A percentile compares a stretch with the other conserved stretches of the same genome.
Conservation (phyloP, 1,140 invertebrate species). For the Heliconius hewitsoni region DNA sequence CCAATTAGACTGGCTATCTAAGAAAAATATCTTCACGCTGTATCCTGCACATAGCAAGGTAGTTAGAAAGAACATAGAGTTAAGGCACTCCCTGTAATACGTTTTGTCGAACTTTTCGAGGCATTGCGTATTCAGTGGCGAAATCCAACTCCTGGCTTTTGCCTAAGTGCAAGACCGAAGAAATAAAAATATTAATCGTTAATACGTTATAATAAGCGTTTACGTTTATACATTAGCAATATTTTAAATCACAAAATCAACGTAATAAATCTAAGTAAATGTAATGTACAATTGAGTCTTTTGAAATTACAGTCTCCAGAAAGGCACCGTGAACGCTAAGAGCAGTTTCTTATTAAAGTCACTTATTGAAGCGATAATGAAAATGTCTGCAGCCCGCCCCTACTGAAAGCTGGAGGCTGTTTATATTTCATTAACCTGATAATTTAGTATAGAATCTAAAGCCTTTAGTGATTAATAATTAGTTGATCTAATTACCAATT, state of each 20-base stretch:
- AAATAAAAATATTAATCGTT: no score
- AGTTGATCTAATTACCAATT: neutral
- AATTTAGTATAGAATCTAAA: slow-evolving; percentile 14
- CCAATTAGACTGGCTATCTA: no score
- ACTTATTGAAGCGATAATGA: slow-evolving; percentile 33
- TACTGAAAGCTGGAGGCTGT: slow-evolving; percentile 25
- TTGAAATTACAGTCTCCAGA: slow-evolving; percentile 11
- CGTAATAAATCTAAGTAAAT: neutral
- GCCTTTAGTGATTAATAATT: slow-evolving; percentile 21
- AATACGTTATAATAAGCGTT: no score
- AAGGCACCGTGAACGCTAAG: slow-evolving; percentile 18
- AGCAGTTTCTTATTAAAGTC: slow-evolving; percentile 35
- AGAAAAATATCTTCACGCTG: no score
- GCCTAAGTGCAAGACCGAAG: no score
- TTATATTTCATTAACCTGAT: slow-evolving; percentile 36
- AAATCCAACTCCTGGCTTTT: no score
- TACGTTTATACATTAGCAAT: neutral
- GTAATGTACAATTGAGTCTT: neutral
- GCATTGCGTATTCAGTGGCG: no score
- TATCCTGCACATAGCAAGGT: no score
- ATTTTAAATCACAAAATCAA: neutral
- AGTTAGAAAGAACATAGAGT: no score
- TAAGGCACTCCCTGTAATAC: no score
- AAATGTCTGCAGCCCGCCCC: slow-evolving; percentile 22
- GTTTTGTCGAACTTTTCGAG: no score